Evolutionary conservation across 1,140 invertebrate genomes (phyloP).

Genomic region (Hycleus cichorii): DNA sequence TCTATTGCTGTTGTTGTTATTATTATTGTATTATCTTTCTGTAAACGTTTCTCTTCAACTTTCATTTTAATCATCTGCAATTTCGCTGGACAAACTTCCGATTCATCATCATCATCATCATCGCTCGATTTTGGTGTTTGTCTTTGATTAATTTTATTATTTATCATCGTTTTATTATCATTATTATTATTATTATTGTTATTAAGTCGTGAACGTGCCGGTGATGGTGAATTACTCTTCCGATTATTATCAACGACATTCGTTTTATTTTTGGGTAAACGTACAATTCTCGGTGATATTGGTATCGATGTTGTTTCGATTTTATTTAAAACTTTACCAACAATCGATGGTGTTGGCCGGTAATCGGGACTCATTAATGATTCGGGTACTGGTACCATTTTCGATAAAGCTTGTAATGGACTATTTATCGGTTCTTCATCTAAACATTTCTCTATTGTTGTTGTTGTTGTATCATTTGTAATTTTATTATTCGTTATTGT

Average conservation of each 20-base stretch:
- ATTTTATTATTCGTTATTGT: constrained; percentile 21
- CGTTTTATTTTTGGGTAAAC: constrained; percentile 5
- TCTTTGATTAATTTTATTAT: no score
- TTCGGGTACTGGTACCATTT: constrained; percentile 78
- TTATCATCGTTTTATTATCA: no score
- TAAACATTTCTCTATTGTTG: constrained; percentile 17
- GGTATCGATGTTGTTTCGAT: constrained; percentile 28
- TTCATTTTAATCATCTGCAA: constrained; percentile 50
- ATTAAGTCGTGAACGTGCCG: constrained; percentile 8
- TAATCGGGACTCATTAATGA: constrained; percentile 79
- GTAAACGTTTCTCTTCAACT: constrained; percentile 45
- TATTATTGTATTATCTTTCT: constrained; percentile 44
- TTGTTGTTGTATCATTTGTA: neutral
- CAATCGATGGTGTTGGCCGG: constrained; percentile 42
- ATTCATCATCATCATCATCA: constrained; percentile 46
- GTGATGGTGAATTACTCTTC: constrained; percentile 21
- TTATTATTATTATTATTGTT: no score
- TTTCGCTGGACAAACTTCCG: constrained; percentile 54
- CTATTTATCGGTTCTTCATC: constrained; percentile 45
- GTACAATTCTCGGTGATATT: constrained; percentile 40
- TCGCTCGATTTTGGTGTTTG: no score
- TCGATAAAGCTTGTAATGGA: constrained; percentile 70
- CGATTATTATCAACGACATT: neutral
- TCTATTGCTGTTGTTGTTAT: constrained; percentile 11
- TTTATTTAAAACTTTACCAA: constrained; percentile 11